Percentiles rank a stretch among this genome's conserved stretches.
These are phyloP conservation scores for Petroica traversi DNA, from an alignment of 2,113 vertebrate genomes.

Conservation along the genomic window DNA sequence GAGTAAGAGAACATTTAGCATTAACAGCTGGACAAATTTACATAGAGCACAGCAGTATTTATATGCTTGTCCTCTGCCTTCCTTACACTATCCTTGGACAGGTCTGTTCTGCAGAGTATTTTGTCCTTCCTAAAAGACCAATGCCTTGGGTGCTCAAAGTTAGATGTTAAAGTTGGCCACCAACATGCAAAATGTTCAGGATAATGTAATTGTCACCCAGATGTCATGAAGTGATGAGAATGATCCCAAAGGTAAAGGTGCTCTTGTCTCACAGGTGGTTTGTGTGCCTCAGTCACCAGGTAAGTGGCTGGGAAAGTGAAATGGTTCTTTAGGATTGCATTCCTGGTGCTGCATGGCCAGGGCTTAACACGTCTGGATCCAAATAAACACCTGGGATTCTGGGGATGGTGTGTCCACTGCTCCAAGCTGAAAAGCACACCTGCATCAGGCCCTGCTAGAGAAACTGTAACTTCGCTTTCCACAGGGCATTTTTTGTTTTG, in stretches of 20 bases:
- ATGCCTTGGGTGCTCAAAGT: background rate
- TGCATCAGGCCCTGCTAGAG: background rate
- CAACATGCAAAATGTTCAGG: background rate
- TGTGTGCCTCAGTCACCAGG: background rate
- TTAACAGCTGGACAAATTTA: slow-evolving; percentile 21
- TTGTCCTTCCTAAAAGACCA: background rate
- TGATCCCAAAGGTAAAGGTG: background rate
- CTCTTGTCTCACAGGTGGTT: background rate
- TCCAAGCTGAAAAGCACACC: background rate
- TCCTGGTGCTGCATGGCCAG: background rate
- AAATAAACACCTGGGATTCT: background rate
- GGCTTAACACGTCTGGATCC: background rate
- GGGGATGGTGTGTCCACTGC: background rate
- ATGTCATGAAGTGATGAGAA: background rate
- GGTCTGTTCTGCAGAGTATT: background rate
- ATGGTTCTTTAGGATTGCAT: background rate
- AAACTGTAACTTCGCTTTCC: background rate
- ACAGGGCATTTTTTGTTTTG: background rate
- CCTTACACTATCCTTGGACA: background rate
- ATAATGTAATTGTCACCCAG: background rate
- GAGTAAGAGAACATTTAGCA: slow-evolving; percentile 6
- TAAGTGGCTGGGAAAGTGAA: background rate
- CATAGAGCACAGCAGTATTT: background rate
- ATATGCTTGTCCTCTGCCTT: background rate
- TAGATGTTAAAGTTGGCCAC: background rate